Conservation (phyloP, 2,888 invertebrate genomes). For the Philereme transversata region DNA sequence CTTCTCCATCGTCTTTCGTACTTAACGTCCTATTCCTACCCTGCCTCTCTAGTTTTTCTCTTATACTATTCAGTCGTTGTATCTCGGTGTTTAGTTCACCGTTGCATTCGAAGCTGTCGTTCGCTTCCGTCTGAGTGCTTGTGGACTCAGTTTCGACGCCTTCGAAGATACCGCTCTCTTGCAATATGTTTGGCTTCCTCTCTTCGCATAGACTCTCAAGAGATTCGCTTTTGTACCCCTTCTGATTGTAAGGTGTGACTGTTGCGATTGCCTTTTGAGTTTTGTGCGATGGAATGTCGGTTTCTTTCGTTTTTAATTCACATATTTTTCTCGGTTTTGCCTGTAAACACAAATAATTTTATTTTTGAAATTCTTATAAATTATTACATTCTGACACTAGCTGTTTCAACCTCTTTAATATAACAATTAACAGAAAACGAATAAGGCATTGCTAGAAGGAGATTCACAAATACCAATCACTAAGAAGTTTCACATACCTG, state of each 20-base stretch:
- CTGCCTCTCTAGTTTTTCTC: conserved; percentile 85
- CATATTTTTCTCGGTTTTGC: conserved; percentile 73
- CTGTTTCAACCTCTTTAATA: background rate
- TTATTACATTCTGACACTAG: background rate
- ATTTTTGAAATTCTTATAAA: background rate
- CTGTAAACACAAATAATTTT: conserved; percentile 50
- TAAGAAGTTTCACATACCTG: conserved; percentile 63
- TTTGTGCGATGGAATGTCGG: conserved; percentile 71
- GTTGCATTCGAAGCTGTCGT: conserved; percentile 78
- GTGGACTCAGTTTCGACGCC: conserved; percentile 79
- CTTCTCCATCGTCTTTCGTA: conserved; percentile 70
- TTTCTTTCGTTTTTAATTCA: conserved; percentile 73
- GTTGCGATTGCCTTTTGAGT: conserved; percentile 85
- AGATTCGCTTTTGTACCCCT: conserved; percentile 77
- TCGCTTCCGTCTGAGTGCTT: conserved; percentile 84
- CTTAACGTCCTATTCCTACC: conserved; percentile 77
- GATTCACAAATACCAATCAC: background rate
- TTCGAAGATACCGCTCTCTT: conserved; percentile 90
- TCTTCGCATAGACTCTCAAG: conserved; percentile 77
- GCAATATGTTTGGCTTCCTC: conserved; percentile 84
- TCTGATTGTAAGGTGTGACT: conserved; percentile 85
- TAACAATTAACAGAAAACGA: background rate
- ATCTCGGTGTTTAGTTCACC: conserved; percentile 85
- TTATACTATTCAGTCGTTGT: conserved; percentile 86
- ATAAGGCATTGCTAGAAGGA: conserved; percentile 6